These are phyloP conservation scores for Lineus longissimus DNA, from an alignment of 1,140 invertebrate genomes.

Conservation along the genomic window DNA sequence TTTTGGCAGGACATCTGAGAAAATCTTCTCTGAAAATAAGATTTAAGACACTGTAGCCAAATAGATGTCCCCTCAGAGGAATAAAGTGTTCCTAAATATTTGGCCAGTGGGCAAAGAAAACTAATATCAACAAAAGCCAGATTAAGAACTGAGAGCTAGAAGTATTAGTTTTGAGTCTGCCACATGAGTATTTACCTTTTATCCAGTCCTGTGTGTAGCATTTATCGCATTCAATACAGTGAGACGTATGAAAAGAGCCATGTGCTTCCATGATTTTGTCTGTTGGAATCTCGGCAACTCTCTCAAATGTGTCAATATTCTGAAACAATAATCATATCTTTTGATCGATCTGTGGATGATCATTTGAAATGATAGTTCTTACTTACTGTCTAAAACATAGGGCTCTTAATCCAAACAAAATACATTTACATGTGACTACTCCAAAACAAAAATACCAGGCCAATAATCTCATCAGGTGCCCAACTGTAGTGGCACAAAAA, in stretches of 20 bases:
- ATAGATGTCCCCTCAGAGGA: no score
- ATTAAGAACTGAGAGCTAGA: no score
- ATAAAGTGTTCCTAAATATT: no score
- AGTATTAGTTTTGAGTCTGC: no score
- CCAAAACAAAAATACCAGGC: no score
- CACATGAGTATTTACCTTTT: no score
- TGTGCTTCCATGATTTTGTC: constrained; percentile 90
- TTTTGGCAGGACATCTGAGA: constrained; percentile 68
- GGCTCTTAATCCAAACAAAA: no score
- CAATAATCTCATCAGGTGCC: no score
- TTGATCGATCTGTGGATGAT: background rate
- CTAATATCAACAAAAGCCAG: no score
- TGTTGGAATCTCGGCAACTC: constrained; percentile 76
- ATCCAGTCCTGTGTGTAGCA: constrained; percentile 79
- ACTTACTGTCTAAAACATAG: background rate
- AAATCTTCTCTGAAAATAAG: constrained; percentile 67
- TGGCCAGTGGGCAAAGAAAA: no score
- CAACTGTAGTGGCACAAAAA: no score
- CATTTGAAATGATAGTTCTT: background rate
- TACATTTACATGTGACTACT: no score
- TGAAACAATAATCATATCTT: constrained; percentile 56
- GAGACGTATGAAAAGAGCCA: constrained; percentile 84
- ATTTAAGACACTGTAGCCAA: background rate
- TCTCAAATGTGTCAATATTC: constrained; percentile 91
- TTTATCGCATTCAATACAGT: constrained; percentile 74